phyloP scores from a whole-genome alignment of 2,113 vertebrate species.

The mouse (Mus musculus) region DNA sequence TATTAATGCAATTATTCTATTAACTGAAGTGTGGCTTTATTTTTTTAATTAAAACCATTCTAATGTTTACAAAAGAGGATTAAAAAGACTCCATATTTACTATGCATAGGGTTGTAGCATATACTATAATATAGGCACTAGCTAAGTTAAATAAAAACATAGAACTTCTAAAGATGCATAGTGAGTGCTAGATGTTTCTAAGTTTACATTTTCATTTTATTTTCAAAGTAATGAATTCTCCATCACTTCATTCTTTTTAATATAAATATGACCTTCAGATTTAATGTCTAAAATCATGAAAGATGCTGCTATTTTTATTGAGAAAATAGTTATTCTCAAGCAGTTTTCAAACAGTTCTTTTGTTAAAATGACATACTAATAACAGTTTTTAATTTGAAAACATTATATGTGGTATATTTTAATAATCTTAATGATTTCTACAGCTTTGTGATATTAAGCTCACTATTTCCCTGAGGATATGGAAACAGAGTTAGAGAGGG shows the following conservation, averaged over 20 bases:
- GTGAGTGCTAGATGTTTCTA: not conserved
- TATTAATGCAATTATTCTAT: slow-evolving; percentile 33
- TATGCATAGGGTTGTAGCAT: not conserved
- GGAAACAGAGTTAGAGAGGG: not conserved
- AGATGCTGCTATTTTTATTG: not conserved
- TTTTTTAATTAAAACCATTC: slow-evolving; percentile 30
- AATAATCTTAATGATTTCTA: not conserved
- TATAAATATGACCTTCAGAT: not conserved
- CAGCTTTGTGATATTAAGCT: not conserved
- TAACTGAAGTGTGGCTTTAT: not conserved
- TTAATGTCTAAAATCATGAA: not conserved
- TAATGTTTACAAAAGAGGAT: not conserved
- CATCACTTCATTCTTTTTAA: not conserved
- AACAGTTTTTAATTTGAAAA: not conserved
- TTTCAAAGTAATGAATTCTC: not conserved
- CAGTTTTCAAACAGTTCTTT: not conserved
- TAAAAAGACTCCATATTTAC: not conserved
- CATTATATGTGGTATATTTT: not conserved
- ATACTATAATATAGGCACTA: not conserved
- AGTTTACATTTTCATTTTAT: not conserved
- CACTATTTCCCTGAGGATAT: not conserved
- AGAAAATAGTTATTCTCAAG: not conserved
- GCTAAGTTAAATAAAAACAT: not conserved
- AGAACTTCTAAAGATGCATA: not conserved
- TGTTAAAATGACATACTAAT: not conserved